Conservation (phyloP, 2,113 vertebrate genomes). For the Isurus oxyrinchus region DNA sequence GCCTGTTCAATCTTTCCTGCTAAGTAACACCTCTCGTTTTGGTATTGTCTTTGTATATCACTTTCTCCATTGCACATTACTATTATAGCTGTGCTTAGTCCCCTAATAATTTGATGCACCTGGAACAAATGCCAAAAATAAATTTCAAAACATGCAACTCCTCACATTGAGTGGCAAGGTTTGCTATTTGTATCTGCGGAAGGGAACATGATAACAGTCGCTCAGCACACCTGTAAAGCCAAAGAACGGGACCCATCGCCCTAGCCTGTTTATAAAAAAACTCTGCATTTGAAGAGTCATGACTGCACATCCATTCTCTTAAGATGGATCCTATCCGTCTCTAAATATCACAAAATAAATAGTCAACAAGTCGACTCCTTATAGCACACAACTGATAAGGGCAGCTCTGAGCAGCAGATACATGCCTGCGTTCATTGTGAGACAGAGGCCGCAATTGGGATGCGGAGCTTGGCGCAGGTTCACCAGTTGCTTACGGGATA, state of each 20-base stretch:
- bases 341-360: background rate
- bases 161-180: background rate
- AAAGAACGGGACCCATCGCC: background rate
- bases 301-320: background rate
- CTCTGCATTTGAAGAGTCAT: background rate
- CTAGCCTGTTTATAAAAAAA: background rate
- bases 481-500: background rate
- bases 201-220: background rate
- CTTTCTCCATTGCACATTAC: conserved; percentile 35
- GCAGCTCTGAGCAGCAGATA: background rate
- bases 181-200: background rate
- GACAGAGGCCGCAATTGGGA: background rate
- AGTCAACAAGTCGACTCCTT: background rate
- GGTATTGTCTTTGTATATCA: background rate
- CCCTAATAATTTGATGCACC: conserved; percentile 46
- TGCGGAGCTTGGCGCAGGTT: background rate
- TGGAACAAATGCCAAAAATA: conserved; percentile 12
- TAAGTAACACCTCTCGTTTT: background rate
- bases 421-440: background rate
- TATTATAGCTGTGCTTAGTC: conserved; percentile 47
- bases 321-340: background rate
- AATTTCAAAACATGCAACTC: background rate
- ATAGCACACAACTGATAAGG: background rate
- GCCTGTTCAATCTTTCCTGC: background rate
- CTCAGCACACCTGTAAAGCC: background rate